Evolutionary conservation across 2,888 invertebrate genomes (phyloP), one percentile per base, ranked within the genome.

Genomic region (Hipparchia sbordonii): DNA sequence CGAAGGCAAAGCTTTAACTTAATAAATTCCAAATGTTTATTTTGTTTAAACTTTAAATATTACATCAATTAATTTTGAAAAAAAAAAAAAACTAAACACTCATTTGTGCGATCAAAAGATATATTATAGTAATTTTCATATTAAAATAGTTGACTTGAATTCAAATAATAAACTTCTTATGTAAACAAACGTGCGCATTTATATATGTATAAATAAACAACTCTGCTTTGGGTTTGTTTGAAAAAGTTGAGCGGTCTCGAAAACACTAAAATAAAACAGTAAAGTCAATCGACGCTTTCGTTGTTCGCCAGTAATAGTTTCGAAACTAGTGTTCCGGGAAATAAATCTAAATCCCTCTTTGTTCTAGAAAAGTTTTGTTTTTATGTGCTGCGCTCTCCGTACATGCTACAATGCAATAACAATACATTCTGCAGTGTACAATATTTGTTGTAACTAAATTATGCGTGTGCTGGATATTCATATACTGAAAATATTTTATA

Each of bases 241-340:
- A 48, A 72, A 72, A 74, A 67, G 67, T 72, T 68, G 69, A 67
- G 63, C 59, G 39, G 67, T 67, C 63, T 67, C 67, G 67, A 72
- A 70, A 74, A 72, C 52, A 60, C 69, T 59, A 70, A 68, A 74
- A 72, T 72, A 66, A 74, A 74, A 74, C 59, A 72, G 67, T 70
- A 72, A 74, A 74, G 59, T 72, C 74, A 74, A 72, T 74, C 72
- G 67, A 48, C 74, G 67, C 67, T 74, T 62, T 72, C 67, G 67
- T 72, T 65, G 72, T 56, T 72, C 72, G 69, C 71, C 70, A 67
- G 74, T 72, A 74, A 72, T 74, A 72, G 74, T 74, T 74, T 72
- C 70, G 70, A 70, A 72, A 67, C 70, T 63, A 63, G 67, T 70
- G 72, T 74, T 74, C 72, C 70, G 72, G 67, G 74, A 70, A 74